phyloP scores from a whole-genome alignment of 2,113 vertebrate genomes.

The Pipa parva region DNA sequence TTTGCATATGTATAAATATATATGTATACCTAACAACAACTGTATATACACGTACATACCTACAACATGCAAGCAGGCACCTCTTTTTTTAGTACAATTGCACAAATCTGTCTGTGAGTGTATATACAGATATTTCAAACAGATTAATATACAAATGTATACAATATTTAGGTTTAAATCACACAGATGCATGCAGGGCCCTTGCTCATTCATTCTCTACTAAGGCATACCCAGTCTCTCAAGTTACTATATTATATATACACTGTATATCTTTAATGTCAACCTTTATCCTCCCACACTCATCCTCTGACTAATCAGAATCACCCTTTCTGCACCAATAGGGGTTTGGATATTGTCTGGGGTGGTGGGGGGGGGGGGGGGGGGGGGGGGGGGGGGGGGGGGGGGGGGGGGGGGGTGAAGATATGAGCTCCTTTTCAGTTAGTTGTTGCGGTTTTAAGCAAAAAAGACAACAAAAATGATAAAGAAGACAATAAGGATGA shows the following conservation, averaged over 20 bases:
- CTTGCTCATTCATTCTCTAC: not conserved
- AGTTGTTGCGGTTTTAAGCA: conserved; percentile 60
- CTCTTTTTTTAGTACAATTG: not conserved
- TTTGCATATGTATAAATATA: conserved; percentile 11
- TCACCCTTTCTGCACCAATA: not conserved
- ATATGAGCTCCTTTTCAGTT: not conserved
- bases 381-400: conserved; percentile 7
- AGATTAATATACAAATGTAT: not conserved
- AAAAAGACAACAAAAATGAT: conserved; percentile 91
- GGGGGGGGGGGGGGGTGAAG: no score
- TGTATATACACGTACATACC: not conserved
- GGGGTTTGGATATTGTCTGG: not conserved
- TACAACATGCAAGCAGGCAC: not conserved
- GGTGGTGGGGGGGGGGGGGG: no score
- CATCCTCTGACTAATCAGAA: not conserved
- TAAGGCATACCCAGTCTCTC: not conserved
- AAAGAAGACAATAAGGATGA: conserved; percentile 88
- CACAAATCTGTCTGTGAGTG: conserved; percentile 8
- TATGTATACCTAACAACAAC: not conserved
- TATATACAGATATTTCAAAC: conserved; percentile 8
- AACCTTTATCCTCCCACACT: not conserved
- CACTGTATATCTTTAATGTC: not conserved
- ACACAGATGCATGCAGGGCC: not conserved
- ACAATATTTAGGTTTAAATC: not conserved
- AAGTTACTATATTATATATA: not conserved